A percentile compares a stretch with the other conserved stretches of the same genome.
phyloP scores from a whole-genome alignment of 2,797 vertebrate species.

The Jordanella pulchra region DNA sequence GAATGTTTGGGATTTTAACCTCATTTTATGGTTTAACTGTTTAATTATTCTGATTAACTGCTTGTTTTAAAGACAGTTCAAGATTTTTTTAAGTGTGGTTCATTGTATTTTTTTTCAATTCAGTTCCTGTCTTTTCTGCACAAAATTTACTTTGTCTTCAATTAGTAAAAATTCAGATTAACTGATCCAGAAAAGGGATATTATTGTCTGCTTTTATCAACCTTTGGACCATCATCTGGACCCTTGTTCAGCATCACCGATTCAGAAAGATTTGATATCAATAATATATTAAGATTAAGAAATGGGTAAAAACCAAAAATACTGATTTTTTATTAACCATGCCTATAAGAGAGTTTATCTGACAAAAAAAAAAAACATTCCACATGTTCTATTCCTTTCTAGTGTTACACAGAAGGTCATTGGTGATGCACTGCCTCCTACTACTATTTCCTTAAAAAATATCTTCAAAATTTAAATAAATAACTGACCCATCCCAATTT shows the following conservation, averaged over 20 bases:
- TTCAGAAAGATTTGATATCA: neutral
- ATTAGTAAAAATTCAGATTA: neutral
- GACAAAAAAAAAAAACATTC: neutral
- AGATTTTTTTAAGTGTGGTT: neutral
- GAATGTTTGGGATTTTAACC: constrained; percentile 49
- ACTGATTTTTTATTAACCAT: neutral
- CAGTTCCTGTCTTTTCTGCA: neutral
- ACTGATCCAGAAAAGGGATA: neutral
- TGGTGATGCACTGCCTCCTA: neutral
- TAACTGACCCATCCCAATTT: neutral
- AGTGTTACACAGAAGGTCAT: neutral
- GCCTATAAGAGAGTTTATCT: neutral
- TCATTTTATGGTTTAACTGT: constrained; percentile 53
- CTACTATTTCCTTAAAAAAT: neutral
- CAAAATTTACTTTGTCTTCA: neutral
- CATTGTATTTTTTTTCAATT: neutral
- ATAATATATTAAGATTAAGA: neutral
- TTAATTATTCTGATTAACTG: constrained; percentile 55
- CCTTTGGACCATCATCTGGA: neutral
- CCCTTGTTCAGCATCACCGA: neutral
- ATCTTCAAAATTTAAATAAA: neutral
- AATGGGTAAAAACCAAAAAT: neutral
- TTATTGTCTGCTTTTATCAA: neutral
- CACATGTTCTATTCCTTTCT: neutral
- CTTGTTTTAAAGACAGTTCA: constrained; percentile 39